phyloP scores from a whole-genome alignment of 1,140 invertebrate genomes.

The Ostrea edulis region DNA sequence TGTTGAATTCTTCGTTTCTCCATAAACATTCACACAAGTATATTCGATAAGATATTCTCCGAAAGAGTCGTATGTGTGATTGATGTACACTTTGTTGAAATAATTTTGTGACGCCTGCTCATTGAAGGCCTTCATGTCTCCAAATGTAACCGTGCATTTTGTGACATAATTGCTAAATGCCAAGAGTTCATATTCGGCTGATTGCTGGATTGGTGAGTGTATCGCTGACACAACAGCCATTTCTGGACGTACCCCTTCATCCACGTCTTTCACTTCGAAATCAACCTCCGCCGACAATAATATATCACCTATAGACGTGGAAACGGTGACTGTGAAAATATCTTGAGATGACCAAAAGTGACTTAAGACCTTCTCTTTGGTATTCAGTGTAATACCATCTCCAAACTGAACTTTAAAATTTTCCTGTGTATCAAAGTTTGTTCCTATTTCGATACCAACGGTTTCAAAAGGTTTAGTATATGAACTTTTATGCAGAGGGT shows the following conservation, averaged over 20 bases:
- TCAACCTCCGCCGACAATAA: slow-evolving; percentile 43
- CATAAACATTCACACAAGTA: slow-evolving; percentile 47
- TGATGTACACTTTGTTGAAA: neutral
- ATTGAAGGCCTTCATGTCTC: slow-evolving; percentile 46
- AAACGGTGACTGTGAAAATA: slow-evolving; percentile 67
- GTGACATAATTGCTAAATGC: slow-evolving; percentile 54
- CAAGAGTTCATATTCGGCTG: slow-evolving; percentile 43
- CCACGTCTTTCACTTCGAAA: slow-evolving; percentile 65
- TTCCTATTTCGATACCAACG: slow-evolving; percentile 61
- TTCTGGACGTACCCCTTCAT: slow-evolving; percentile 69
- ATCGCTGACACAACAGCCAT: slow-evolving; percentile 59
- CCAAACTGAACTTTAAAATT: slow-evolving; percentile 70
- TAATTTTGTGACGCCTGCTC: neutral
- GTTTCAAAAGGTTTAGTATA: slow-evolving; percentile 72
- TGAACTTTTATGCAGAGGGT: slow-evolving; percentile 50
- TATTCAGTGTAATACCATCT: slow-evolving; percentile 64
- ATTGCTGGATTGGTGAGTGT: slow-evolving; percentile 52
- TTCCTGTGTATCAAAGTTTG: slow-evolving; percentile 56
- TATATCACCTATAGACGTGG: slow-evolving; percentile 61
- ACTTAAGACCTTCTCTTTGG: slow-evolving; percentile 56
- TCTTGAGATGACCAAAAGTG: slow-evolving; percentile 69
- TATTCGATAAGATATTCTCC: slow-evolving; percentile 38
- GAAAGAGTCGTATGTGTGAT: slow-evolving; percentile 20
- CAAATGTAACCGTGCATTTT: slow-evolving; percentile 58
- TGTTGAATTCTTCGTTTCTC: neutral